Evolutionary conservation across 2,888 invertebrate species (phyloP).

Genomic region (Drosophila quinaria): DNA sequence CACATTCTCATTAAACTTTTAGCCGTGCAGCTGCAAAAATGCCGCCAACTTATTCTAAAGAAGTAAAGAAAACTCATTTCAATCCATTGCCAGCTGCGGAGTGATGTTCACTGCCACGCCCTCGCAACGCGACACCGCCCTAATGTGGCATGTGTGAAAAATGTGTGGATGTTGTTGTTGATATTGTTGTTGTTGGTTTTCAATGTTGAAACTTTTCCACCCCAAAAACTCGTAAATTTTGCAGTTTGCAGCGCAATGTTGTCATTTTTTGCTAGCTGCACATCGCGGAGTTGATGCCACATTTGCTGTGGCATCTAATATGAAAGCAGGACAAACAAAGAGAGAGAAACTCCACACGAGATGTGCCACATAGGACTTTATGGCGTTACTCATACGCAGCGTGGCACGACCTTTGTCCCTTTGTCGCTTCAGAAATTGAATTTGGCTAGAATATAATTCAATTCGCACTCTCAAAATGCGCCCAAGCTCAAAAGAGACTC

Average conservation of each 20-base stretch:
- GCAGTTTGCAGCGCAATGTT: conserved; percentile 40
- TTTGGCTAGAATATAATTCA: conserved; percentile 70
- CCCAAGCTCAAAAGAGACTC: neutral
- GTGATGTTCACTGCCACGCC: conserved; percentile 60
- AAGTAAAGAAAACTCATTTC: conserved; percentile 63
- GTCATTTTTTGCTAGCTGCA: conserved; percentile 57
- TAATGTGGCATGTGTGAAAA: conserved; percentile 29
- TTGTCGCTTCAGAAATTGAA: conserved; percentile 67
- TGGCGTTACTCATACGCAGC: conserved; percentile 60
- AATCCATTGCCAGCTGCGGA: conserved; percentile 34
- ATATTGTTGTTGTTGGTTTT: conserved; percentile 11
- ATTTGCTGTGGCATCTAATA: conserved; percentile 44
- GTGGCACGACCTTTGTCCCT: conserved; percentile 51
- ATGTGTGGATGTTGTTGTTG: conserved; percentile 14
- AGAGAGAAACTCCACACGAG: neutral
- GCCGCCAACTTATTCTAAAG: conserved; percentile 47
- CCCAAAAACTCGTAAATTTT: conserved; percentile 34
- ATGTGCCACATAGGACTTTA: neutral
- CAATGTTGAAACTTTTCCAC: conserved; percentile 29
- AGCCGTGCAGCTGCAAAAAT: conserved; percentile 30
- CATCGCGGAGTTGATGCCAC: conserved; percentile 17
- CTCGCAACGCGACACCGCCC: conserved; percentile 21
- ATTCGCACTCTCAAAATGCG: conserved; percentile 56
- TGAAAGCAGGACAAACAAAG: conserved; percentile 26
- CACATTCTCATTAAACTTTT: conserved; percentile 51